These are phyloP conservation scores for Hydra vulgaris DNA, from an alignment of 30 jellyfish, hydroid and myxozoan genomes.

Conservation along the genomic window DNA sequence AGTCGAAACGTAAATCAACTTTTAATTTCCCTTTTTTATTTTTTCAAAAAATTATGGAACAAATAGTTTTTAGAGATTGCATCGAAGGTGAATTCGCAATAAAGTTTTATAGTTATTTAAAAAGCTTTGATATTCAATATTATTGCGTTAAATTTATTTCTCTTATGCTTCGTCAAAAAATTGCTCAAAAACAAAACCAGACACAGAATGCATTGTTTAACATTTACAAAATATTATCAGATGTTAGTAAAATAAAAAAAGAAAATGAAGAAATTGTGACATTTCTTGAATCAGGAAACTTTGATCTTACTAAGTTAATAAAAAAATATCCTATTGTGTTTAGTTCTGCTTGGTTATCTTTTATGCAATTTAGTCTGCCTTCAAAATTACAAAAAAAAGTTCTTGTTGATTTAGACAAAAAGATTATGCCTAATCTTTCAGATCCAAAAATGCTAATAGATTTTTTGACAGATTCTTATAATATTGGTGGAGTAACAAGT, in stretches of 20 bases:
- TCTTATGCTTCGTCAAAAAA: background rate
- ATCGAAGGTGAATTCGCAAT: background rate
- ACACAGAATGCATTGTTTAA: background rate
- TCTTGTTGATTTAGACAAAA: constrained; percentile 56
- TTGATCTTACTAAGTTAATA: background rate
- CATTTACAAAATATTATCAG: background rate
- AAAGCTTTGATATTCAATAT: constrained; percentile 11
- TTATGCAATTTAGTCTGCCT: constrained; percentile 42
- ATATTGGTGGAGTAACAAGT: constrained; percentile 76
- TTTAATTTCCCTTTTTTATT: constrained; percentile 12
- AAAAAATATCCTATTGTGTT: constrained; percentile 8
- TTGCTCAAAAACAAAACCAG: background rate
- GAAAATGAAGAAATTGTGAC: background rate
- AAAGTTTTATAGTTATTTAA: background rate
- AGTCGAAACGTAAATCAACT: background rate
- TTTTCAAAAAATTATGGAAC: background rate
- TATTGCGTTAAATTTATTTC: background rate
- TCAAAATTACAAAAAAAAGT: constrained; percentile 32
- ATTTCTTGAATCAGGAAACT: background rate
- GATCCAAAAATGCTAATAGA: constrained; percentile 81
- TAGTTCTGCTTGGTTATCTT: constrained; percentile 54
- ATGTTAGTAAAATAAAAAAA: background rate
- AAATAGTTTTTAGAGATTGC: background rate
- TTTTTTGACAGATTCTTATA: constrained; percentile 74
- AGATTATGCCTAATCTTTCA: constrained; percentile 57